A percentile compares a stretch with the other conserved stretches of the same genome.
phyloP scores from a whole-genome alignment of 2,797 vertebrate genomes.

The Sebastes oblongus region DNA sequence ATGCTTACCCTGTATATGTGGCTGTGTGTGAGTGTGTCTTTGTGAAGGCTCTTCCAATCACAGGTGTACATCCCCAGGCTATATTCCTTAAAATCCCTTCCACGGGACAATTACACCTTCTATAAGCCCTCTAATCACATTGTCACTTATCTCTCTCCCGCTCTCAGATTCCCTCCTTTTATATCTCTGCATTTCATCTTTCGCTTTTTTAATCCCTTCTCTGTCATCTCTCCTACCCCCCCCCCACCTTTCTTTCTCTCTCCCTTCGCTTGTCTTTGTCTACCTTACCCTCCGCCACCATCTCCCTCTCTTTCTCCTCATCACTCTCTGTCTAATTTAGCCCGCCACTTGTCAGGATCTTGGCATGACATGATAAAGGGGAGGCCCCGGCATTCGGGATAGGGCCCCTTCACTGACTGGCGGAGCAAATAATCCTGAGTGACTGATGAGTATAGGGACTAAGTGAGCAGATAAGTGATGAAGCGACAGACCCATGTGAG shows the following conservation, averaged over 20 bases:
- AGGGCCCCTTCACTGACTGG: slow-evolving; percentile 49
- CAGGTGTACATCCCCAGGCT: slow-evolving; percentile 72
- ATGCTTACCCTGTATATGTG: background rate
- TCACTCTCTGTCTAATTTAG: slow-evolving; percentile 65
- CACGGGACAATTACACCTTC: slow-evolving; percentile 54
- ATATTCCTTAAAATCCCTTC: slow-evolving; percentile 48
- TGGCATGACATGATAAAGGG: slow-evolving; percentile 60
- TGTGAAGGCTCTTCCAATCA: slow-evolving; percentile 40
- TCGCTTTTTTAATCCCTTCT: slow-evolving; percentile 46
- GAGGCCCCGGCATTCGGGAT: slow-evolving; percentile 47
- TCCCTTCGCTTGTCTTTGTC: slow-evolving; percentile 15
- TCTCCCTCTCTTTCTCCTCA: slow-evolving; percentile 18
- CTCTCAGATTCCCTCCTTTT: slow-evolving; percentile 28
- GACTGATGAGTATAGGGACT: slow-evolving; percentile 61
- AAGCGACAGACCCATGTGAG: slow-evolving; percentile 40
- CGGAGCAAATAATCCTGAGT: slow-evolving; percentile 61
- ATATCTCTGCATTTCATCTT: slow-evolving; percentile 54
- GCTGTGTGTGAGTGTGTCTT: slow-evolving; percentile 21
- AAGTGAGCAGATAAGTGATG: slow-evolving; percentile 57
- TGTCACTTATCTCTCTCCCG: slow-evolving; percentile 45
- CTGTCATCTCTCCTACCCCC: slow-evolving; percentile 27
- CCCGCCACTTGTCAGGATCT: slow-evolving; percentile 63
- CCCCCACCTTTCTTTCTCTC: background rate
- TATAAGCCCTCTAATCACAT: slow-evolving; percentile 57
- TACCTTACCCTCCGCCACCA: slow-evolving; percentile 16